Evolutionary conservation across 1,140 invertebrate species (phyloP).

Genomic region (Laupala kohalensis): DNA sequence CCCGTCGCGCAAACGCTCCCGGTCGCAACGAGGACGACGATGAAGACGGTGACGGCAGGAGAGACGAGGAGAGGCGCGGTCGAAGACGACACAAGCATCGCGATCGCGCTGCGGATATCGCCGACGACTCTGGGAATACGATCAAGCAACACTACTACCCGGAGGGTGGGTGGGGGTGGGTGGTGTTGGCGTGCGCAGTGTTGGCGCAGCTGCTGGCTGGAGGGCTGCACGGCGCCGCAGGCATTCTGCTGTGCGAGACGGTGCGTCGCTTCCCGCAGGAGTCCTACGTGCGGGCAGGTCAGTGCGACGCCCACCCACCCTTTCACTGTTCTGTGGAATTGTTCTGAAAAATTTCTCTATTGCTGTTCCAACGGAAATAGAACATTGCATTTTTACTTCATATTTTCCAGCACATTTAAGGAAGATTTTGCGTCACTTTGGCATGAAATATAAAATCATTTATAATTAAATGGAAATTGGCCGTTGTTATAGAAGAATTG

Average conservation of each 20-base stretch:
- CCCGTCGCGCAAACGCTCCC: slow-evolving; percentile 5
- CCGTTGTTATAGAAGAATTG: too few species aligned
- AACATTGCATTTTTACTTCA: too few species aligned
- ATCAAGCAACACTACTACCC: slow-evolving; percentile 48
- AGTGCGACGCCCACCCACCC: neutral
- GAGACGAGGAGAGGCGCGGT: slow-evolving; percentile 17
- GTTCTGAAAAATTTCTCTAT: neutral
- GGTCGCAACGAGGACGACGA: neutral
- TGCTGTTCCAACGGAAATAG: too few species aligned
- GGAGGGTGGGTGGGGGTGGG: slow-evolving; percentile 54
- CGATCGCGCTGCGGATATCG: neutral
- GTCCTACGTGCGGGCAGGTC: slow-evolving; percentile 20
- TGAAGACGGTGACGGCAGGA: neutral
- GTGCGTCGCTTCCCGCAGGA: slow-evolving; percentile 18
- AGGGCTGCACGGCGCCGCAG: slow-evolving; percentile 34
- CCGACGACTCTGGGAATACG: slow-evolving; percentile 17
- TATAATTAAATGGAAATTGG: too few species aligned
- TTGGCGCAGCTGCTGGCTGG: slow-evolving; percentile 36
- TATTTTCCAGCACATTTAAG: too few species aligned
- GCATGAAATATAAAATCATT: too few species aligned
- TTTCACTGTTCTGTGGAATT: neutral
- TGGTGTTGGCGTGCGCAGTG: slow-evolving; percentile 36
- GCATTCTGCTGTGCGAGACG: slow-evolving; percentile 27
- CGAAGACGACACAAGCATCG: slow-evolving; percentile 16
- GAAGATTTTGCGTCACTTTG: too few species aligned